Evolutionary conservation across 2,888 invertebrate species (phyloP).

Genomic region (Scrobipalpa costella): DNA sequence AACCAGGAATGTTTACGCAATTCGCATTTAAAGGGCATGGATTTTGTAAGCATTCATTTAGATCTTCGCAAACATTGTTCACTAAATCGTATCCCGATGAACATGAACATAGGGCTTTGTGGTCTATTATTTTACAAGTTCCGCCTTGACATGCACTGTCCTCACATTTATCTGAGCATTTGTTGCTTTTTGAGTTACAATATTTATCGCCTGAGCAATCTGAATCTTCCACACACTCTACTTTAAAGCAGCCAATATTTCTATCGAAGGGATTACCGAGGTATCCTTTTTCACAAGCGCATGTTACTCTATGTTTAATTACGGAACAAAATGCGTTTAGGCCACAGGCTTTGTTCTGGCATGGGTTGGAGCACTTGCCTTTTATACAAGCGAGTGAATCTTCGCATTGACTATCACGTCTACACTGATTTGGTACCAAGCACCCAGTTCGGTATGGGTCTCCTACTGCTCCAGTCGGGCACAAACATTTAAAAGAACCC

Average conservation of each 20-base stretch:
- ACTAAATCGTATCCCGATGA: slow-evolving; percentile 86
- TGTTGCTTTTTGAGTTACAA: slow-evolving; percentile 88
- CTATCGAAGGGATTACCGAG: slow-evolving; percentile 90
- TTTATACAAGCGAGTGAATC: slow-evolving; percentile 87
- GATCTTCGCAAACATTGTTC: slow-evolving; percentile 87
- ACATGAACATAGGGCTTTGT: slow-evolving; percentile 88
- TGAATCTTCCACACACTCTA: slow-evolving; percentile 89
- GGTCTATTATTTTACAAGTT: slow-evolving; percentile 86
- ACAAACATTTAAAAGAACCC: slow-evolving; percentile 90
- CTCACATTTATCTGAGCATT: slow-evolving; percentile 92
- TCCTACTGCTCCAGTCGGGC: slow-evolving; percentile 90
- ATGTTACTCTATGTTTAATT: slow-evolving; percentile 85
- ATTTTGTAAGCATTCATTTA: slow-evolving; percentile 88
- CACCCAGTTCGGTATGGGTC: slow-evolving; percentile 86
- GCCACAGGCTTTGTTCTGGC: slow-evolving; percentile 86
- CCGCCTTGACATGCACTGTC: slow-evolving; percentile 90
- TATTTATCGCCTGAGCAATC: slow-evolving; percentile 89
- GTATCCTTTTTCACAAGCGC: slow-evolving; percentile 90
- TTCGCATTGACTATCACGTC: slow-evolving; percentile 86
- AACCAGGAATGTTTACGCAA: slow-evolving; percentile 90
- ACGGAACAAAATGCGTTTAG: slow-evolving; percentile 88
- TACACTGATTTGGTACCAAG: slow-evolving; percentile 87
- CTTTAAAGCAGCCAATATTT: slow-evolving; percentile 92
- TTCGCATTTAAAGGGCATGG: slow-evolving; percentile 90
- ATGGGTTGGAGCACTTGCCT: slow-evolving; percentile 91